Percentiles rank a stretch among this genome's conserved stretches.
phyloP scores from a whole-genome alignment of 2,888 invertebrate genomes.

The Cephus sareptanus region DNA sequence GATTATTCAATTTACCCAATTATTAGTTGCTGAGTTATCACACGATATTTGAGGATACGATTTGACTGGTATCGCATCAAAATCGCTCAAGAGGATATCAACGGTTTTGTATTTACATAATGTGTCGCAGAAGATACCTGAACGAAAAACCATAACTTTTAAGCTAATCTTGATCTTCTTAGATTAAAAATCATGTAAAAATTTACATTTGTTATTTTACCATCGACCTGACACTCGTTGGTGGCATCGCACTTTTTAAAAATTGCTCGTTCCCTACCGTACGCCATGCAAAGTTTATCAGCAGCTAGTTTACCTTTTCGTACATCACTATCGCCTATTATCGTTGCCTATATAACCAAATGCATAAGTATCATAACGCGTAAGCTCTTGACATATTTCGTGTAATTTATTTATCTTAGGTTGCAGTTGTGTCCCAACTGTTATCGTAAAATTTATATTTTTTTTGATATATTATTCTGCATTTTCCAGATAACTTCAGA shows the following conservation, averaged over 20 bases:
- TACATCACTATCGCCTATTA: constrained; percentile 56
- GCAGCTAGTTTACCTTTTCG: constrained; percentile 53
- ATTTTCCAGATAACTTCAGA: too few species aligned
- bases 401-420: too few species aligned
- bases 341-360: constrained; percentile 41
- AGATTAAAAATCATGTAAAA: neutral
- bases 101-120: constrained; percentile 31
- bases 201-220: constrained; percentile 33
- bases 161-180: neutral
- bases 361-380: neutral
- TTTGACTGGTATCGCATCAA: constrained; percentile 31
- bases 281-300: constrained; percentile 52
- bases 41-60: neutral
- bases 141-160: neutral
- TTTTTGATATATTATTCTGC: too few species aligned
- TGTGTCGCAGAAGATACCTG: constrained; percentile 33
- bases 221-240: constrained; percentile 59
- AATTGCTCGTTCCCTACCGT: constrained; percentile 55
- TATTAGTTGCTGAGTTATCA: neutral
- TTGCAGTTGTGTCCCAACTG: too few species aligned
- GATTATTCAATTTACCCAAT: too few species aligned
- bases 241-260: constrained; percentile 58
- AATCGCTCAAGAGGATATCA: constrained; percentile 43
- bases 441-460: too few species aligned
- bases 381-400: too few species aligned